Evolutionary conservation across 2,797 vertebrate species (phyloP).

Genomic region (Diglossa cyanea): DNA sequence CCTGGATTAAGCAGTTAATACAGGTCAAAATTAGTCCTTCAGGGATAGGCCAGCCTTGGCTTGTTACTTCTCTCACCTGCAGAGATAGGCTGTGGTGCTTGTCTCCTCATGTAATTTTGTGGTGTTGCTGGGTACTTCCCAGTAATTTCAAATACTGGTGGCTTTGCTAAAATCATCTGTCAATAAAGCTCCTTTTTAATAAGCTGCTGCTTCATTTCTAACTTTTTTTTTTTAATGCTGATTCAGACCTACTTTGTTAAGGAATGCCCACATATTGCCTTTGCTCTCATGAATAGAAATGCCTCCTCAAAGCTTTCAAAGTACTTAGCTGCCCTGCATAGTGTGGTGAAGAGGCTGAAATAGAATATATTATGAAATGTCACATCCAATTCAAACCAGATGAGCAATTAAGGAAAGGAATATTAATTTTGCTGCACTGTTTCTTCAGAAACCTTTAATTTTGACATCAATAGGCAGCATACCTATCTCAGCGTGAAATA

Average conservation of each 20-base stretch:
- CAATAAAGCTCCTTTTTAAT: neutral
- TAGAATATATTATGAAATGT: slow-evolving; percentile 46
- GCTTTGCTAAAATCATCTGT: neutral
- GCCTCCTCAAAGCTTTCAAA: slow-evolving; percentile 25
- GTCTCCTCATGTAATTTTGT: neutral
- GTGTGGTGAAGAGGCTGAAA: slow-evolving; percentile 23
- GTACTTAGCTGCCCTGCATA: neutral
- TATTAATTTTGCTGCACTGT: slow-evolving; percentile 14
- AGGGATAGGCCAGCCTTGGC: neutral
- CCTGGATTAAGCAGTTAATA: neutral
- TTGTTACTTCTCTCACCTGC: neutral
- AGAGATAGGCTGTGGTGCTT: neutral
- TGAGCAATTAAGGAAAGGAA: slow-evolving; percentile 55
- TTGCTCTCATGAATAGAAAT: slow-evolving; percentile 15
- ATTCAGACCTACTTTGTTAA: neutral
- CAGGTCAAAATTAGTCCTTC: neutral
- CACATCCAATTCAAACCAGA: slow-evolving; percentile 16
- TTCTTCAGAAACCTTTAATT: slow-evolving; percentile 65
- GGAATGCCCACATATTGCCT: neutral
- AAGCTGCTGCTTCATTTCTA: neutral
- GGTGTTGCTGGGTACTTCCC: neutral
- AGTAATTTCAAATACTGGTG: neutral
- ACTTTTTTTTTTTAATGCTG: neutral
- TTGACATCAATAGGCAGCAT: slow-evolving; percentile 40
- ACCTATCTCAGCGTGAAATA: neutral